A percentile compares a stretch with the other conserved stretches of the same genome.
Conservation (phyloP, 2,888 invertebrate species). For the Cyrtodaria siliqua region DNA sequence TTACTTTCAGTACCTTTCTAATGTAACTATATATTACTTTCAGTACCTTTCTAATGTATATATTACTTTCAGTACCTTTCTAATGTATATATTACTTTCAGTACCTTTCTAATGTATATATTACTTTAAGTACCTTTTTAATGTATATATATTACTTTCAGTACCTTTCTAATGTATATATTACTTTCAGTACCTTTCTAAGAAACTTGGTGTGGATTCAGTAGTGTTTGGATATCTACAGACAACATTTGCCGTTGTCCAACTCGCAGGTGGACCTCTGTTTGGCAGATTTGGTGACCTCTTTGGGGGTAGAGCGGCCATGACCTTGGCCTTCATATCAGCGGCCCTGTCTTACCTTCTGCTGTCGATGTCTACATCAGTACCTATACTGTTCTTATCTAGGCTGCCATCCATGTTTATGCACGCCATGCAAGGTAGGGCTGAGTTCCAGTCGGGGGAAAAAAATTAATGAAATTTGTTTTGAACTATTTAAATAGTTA, state of each 20-base stretch:
- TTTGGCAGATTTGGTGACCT: constrained; percentile 84
- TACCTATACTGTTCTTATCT: constrained; percentile 81
- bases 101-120: no score
- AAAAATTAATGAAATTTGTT: no score
- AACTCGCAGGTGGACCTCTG: constrained; percentile 83
- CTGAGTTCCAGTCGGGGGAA: no score
- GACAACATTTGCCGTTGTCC: constrained; percentile 84
- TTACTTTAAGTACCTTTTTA: no score
- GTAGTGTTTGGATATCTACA: constrained; percentile 84
- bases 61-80: no score
- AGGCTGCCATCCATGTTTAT: constrained; percentile 82
- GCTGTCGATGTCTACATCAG: constrained; percentile 73
- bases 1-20: no score
- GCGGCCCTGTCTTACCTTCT: constrained; percentile 78
- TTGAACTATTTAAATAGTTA: no score
- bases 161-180: no score
- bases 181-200: constrained; percentile 82
- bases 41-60: no score
- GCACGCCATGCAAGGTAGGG: constrained; percentile 84
- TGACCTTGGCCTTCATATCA: constrained; percentile 81
- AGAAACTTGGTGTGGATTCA: constrained; percentile 81
- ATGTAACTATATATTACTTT: no score
- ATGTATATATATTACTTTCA: no score
- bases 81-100: no score
- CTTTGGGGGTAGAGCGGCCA: constrained; percentile 82